Evolutionary conservation across 2,113 vertebrate genomes (phyloP).

Genomic region (Zapus hudsonius): DNA sequence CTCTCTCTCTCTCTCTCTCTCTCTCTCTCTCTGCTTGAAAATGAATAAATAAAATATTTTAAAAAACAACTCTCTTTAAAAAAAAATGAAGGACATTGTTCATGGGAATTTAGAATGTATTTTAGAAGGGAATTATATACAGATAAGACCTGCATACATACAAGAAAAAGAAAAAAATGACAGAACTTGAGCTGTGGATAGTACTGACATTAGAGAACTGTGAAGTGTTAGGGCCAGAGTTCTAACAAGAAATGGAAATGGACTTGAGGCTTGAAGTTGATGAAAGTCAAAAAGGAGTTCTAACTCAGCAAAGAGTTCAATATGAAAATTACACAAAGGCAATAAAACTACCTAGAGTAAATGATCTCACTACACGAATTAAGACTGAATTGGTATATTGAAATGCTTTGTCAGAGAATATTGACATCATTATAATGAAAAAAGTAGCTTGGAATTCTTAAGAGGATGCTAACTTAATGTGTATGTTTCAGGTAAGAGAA

Average conservation of each 20-base stretch:
- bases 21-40: too few species aligned
- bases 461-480: not conserved
- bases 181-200: not conserved
- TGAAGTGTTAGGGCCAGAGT: not conserved
- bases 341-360: not conserved
- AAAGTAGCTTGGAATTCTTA: constrained; percentile 7
- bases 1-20: too few species aligned
- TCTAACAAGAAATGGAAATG: not conserved
- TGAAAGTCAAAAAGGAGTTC: not conserved
- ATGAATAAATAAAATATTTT: too few species aligned
- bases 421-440: not conserved
- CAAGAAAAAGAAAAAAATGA: not conserved
- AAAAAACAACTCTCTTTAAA: too few species aligned
- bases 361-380: constrained; percentile 11
- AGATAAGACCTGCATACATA: not conserved
- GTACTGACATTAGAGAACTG: not conserved
- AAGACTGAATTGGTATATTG: not conserved
- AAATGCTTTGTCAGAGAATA: not conserved
- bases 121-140: not conserved
- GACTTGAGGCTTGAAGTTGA: not conserved
- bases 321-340: not conserved
- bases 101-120: not conserved
- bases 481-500: constrained; percentile 91
- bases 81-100: not conserved
- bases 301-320: not conserved